phyloP scores from a whole-genome alignment of 2,888 invertebrate genomes.

The Rhagophthalmus giganteus region DNA sequence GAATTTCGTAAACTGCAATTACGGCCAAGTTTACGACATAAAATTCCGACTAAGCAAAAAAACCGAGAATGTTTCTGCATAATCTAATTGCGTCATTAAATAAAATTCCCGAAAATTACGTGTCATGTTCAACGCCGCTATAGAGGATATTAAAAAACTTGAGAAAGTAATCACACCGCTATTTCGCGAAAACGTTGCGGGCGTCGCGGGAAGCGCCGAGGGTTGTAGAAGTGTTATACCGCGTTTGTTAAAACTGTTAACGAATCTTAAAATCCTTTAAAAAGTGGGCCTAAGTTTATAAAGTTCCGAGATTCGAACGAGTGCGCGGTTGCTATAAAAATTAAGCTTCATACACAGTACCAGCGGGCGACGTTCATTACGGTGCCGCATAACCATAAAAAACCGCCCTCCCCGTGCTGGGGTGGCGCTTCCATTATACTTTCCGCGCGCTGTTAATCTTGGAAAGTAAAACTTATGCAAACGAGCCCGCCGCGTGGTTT shows the following conservation, averaged over 20 bases:
- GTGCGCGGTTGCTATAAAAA: conserved; percentile 51
- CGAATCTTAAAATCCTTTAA: conserved; percentile 56
- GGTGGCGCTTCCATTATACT: conserved; percentile 53
- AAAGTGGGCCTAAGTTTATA: conserved; percentile 53
- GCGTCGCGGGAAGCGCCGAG: conserved; percentile 36
- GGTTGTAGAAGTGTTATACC: conserved; percentile 44
- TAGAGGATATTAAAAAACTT: conserved; percentile 54
- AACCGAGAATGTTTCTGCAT: conserved; percentile 30
- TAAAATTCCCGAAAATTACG: conserved; percentile 49
- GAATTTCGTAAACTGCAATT: conserved; percentile 20
- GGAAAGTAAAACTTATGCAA: conserved; percentile 58
- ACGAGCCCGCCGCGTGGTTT: conserved; percentile 56
- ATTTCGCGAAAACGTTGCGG: conserved; percentile 35
- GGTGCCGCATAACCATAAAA: conserved; percentile 53
- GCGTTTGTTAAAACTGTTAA: conserved; percentile 56
- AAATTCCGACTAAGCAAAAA: conserved; percentile 28
- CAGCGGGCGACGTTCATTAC: conserved; percentile 50
- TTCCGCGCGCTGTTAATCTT: conserved; percentile 55
- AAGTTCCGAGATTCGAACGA: conserved; percentile 49
- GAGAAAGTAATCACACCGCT: conserved; percentile 50
- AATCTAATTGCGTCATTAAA: conserved; percentile 45
- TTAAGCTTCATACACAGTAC: conserved; percentile 51
- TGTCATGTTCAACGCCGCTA: conserved; percentile 49
- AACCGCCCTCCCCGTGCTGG: conserved; percentile 37
- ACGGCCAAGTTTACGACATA: conserved; percentile 12